phyloP scores from a whole-genome alignment of 2,888 invertebrate species.

The Rhaphigaster nebulosa region DNA sequence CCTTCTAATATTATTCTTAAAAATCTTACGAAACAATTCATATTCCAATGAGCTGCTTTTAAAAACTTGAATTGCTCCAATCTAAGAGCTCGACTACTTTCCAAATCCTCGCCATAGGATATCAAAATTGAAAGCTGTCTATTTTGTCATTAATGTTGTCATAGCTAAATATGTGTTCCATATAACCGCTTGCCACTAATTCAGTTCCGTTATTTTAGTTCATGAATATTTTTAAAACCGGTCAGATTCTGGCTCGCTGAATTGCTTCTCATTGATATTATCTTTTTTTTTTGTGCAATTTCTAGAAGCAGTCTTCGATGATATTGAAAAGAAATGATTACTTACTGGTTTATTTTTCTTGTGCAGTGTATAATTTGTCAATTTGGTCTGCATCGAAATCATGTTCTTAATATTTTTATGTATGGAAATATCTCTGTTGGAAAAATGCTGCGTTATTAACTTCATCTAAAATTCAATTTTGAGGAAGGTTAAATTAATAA shows the following conservation, averaged over 20 bases:
- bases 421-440: neutral
- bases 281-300: neutral
- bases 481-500: neutral
- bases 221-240: conserved; percentile 22
- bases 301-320: neutral
- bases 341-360: neutral
- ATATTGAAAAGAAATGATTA: neutral
- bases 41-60: neutral
- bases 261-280: neutral
- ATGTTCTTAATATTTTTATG: neutral
- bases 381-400: neutral
- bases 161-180: conserved; percentile 16
- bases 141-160: conserved; percentile 13
- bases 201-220: neutral
- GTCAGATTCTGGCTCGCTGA: neutral
- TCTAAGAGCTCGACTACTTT: neutral
- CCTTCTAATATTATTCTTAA: too few species aligned
- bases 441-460: neutral
- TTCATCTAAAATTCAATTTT: neutral
- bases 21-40: neutral
- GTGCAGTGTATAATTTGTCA: neutral
- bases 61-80: neutral
- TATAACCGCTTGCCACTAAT: neutral
- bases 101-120: neutral
- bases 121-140: neutral